phyloP scores from a whole-genome alignment of 2,113 vertebrate species.

The Antidorcas marsupialis region DNA sequence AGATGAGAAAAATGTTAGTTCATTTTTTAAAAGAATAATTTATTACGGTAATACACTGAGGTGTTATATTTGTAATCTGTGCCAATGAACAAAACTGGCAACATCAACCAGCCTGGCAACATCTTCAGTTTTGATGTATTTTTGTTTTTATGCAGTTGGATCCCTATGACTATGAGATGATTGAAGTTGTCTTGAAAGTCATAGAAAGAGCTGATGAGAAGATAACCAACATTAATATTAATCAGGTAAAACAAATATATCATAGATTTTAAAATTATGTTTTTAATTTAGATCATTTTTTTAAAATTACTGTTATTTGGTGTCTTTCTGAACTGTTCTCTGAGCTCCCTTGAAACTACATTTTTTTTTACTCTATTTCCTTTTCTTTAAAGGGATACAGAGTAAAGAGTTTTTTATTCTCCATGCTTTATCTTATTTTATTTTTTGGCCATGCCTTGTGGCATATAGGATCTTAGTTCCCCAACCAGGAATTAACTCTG shows the following conservation, averaged over 20 bases:
- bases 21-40: not conserved
- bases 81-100: not conserved
- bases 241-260: constrained; percentile 81
- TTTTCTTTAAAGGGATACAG: not conserved
- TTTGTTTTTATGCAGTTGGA: constrained; percentile 86
- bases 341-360: not conserved
- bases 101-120: too few relatives aligned
- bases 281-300: not conserved
- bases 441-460: not conserved
- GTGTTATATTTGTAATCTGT: not conserved
- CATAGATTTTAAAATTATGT: not conserved
- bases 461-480: not conserved
- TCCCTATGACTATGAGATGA: constrained; percentile 95
- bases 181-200: constrained; percentile 90
- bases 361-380: not conserved
- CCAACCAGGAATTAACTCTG: not conserved
- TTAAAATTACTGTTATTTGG: not conserved
- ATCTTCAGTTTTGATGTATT: not conserved
- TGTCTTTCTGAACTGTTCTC: not conserved
- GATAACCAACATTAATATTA: constrained; percentile 83
- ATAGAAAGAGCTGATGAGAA: constrained; percentile 89
- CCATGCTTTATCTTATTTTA: not conserved
- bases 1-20: not conserved
- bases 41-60: not conserved
- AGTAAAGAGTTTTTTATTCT: not conserved